Base-by-base conservation (phyloP, 2,888 invertebrate species). In the Cephus sareptanus region DNA sequence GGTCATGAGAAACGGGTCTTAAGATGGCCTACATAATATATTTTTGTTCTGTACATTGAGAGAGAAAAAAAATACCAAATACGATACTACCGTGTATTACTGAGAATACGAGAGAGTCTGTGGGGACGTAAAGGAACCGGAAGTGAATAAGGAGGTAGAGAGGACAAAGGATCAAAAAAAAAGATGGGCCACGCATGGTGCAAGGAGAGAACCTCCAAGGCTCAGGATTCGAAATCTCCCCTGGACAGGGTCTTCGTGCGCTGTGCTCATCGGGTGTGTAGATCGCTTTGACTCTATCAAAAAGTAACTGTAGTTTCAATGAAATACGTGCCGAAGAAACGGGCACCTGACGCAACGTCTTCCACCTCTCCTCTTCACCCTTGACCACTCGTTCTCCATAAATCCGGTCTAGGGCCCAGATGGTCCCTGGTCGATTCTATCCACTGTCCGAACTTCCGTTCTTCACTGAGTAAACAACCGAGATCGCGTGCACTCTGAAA, bases 161-260 rank as follows among this genome's bases (percentile, higher is more conserved):
- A 77, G 56, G 56, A 56, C 56, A 33, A 11, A 71, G 71, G 71
- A 71, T 31, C 9, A 34, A 0, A 85, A 87, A 86, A 87, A 86
- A 56, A 56, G 15, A 91, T 92, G 91, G 92, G 92, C 79, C 91
- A 92, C 79, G 90, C 91, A 69, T 92, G 91, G 91, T 91, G 92
- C 87, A 92, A 90, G 83, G 91, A 91, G 81, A 89, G 88, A 81
- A 88, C 90, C 70, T 84, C 87, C 76, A 90, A 89, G 86, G 90
- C 90, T 37, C 91, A 91, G 81, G 91, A 92, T 80, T 91, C 92
- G n/a, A 92, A 92, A 83, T 92, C 92, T 3, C 91, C 92, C 37
- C 82, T 92, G 81, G 92, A 92, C 80, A 86, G 92, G 68, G 91
- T 91, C 74, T 91, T 92, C 79, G 87, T 92, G 6, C 88, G 90